Evolutionary conservation across 2,888 invertebrate genomes (phyloP), one percentile per base, ranked within the genome.

Genomic region (Lasioglossum calceatum): DNA sequence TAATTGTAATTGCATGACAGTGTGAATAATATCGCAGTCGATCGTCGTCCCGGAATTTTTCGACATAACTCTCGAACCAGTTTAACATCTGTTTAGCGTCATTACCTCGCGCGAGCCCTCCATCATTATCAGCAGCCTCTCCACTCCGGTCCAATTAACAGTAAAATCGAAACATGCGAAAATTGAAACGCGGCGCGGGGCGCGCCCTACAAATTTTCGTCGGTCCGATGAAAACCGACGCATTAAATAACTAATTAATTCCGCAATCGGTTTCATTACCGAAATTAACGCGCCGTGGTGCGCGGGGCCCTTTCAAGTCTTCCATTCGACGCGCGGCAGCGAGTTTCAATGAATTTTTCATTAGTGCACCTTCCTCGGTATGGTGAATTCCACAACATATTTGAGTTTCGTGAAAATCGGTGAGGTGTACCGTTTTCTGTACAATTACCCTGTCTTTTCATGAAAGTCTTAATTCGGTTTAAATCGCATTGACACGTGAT

Each of bases 171-270:
- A 32, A 64, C 64, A 64, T 4, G 32, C 32, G 64, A 64, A 36
- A 64, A 64, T 64, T 64, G 32, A 36, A 64, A 36, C 36, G 64
- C 32, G 27, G 64, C 27, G 32, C 61, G 19, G 32, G 19, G 36
- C 8, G 58, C n/a, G 3, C 4, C 58, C 12, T n/a, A n/a, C n/a
- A 58, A 58, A 23, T n/a, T 58, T 58, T 58, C 58, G 4, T n/a
- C 64, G 64, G 39, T 39, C 2, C 14, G 42, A 39, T 42, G 39
- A 42, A 71, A 71, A 71, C 23, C 42, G 39, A n/a, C 0, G 42
- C 42, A 42, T 42, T 71, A 71, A 71, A 71, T 71, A 39, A 42
- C 14, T 44, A 71, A 71, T 71, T 71, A 71, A 42, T 42, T 42
- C 10, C 14, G 42, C 14, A 42, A 71, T 71, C n/a, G 39, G n/a